phyloP scores from a whole-genome alignment of 2,797 vertebrate species.

The Phoebastria nigripes region DNA sequence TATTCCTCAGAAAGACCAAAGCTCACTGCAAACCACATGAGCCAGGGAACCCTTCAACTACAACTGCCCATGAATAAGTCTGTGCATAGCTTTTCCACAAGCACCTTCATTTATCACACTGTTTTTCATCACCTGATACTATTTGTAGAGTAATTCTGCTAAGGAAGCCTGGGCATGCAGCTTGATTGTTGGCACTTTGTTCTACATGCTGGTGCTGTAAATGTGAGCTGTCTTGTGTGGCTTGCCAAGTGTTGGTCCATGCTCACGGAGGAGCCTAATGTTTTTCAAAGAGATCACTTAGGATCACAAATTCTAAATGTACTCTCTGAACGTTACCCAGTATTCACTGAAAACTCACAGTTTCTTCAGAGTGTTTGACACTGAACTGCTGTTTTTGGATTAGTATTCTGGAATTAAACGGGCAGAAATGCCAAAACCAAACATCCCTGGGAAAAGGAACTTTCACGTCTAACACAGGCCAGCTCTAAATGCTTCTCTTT shows the following conservation, averaged over 20 bases:
- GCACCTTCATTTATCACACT: not conserved
- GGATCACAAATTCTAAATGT: not conserved
- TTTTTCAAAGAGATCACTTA: not conserved
- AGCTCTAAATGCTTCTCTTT: not conserved
- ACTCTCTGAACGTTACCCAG: not conserved
- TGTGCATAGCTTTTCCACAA: not conserved
- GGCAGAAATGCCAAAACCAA: not conserved
- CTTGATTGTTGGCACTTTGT: not conserved
- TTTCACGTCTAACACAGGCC: not conserved
- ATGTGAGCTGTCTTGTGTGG: not conserved
- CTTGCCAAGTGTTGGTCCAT: not conserved
- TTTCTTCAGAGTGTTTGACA: not conserved
- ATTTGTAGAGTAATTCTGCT: not conserved
- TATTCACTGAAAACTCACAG: not conserved
- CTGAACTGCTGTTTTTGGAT: not conserved
- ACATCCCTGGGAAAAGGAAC: not conserved
- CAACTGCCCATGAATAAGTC: not conserved
- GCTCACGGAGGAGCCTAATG: accelerated
- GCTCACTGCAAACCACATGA: not conserved
- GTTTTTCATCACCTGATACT: slow-evolving; percentile 16
- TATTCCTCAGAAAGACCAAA: not conserved
- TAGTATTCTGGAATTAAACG: not conserved
- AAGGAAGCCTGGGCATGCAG: not conserved
- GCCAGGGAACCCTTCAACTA: not conserved
- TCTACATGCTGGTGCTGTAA: not conserved